Conservation (phyloP, 2,113 vertebrate genomes). For the Microcebus lehilahytsara region DNA sequence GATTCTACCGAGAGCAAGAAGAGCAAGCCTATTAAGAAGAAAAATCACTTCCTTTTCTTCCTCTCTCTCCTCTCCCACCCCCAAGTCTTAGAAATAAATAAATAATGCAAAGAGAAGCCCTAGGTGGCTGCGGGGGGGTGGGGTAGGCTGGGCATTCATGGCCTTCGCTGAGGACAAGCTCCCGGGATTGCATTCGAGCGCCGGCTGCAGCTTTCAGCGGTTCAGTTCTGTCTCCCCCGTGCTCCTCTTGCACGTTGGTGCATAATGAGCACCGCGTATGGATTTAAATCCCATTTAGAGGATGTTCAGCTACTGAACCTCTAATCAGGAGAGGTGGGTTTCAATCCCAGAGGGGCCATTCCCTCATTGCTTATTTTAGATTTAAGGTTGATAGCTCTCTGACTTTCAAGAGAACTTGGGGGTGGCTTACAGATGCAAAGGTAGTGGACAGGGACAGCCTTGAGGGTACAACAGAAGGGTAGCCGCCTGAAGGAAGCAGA, state of each 20-base stretch:
- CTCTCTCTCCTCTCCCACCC: background rate
- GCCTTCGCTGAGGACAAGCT: fast-evolving
- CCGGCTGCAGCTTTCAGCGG: background rate
- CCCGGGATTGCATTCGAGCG: background rate
- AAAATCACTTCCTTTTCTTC: slow-evolving; percentile 71
- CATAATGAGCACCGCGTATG: background rate
- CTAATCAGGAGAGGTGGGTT: slow-evolving; percentile 9
- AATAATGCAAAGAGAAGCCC: slow-evolving; percentile 1
- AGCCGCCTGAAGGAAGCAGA: background rate
- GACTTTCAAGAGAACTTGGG: background rate
- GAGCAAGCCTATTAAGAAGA: slow-evolving; percentile 73
- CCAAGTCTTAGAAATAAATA: slow-evolving; percentile 47
- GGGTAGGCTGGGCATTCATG: fast-evolving
- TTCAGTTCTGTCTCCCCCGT: fast-evolving
- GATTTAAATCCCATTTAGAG: slow-evolving; percentile 44
- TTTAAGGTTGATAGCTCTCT: slow-evolving; percentile 4
- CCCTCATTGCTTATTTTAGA: background rate
- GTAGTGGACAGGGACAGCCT: too few species aligned
- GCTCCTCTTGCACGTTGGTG: background rate
- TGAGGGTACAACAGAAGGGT: background rate
- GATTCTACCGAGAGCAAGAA: slow-evolving; percentile 62
- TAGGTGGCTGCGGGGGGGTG: background rate
- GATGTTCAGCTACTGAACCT: background rate
- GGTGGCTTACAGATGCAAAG: background rate
- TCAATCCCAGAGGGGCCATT: slow-evolving; percentile 15